These are phyloP conservation scores for Drosophila acutilabella DNA, from an alignment of 2,888 invertebrate species.

Conservation along the genomic window DNA sequence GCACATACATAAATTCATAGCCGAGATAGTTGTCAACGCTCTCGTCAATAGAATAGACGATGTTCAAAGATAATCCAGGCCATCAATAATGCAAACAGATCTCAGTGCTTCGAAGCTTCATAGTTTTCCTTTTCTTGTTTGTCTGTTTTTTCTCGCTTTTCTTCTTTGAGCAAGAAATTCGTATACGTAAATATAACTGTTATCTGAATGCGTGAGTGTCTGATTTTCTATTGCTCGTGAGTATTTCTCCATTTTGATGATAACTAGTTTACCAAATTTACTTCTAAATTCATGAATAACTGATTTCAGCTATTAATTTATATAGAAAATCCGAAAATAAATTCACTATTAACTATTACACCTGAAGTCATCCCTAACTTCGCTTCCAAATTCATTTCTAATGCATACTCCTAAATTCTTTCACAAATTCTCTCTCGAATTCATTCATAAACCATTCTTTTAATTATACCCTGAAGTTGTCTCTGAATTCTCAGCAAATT, in stretches of 20 bases:
- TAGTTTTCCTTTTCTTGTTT: conserved; percentile 49
- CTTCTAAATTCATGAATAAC: too few species aligned
- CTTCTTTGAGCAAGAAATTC: conserved; percentile 11
- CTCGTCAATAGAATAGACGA: conserved; percentile 55
- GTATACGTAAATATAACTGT: conserved; percentile 5
- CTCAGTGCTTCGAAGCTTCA: conserved; percentile 42
- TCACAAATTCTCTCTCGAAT: too few species aligned
- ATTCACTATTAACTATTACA: too few species aligned
- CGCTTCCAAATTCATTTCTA: too few species aligned
- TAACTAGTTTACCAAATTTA: conserved; percentile 20
- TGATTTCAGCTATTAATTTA: too few species aligned
- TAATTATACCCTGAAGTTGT: too few species aligned
- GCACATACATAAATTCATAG: conserved; percentile 8
- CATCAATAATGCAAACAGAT: conserved; percentile 79
- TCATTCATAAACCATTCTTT: too few species aligned
- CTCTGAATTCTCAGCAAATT: too few species aligned
- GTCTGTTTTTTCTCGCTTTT: conserved; percentile 30
- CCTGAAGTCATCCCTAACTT: too few species aligned
- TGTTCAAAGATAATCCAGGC: conserved; percentile 74
- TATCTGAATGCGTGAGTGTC: conserved; percentile 26
- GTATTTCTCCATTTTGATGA: conserved; percentile 31
- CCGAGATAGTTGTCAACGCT: conserved; percentile 60
- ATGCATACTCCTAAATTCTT: too few species aligned
- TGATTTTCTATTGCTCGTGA: conserved; percentile 42
- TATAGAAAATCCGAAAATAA: too few species aligned